Conservation (phyloP, 1,140 invertebrate genomes). For the Maniola jurtina region DNA sequence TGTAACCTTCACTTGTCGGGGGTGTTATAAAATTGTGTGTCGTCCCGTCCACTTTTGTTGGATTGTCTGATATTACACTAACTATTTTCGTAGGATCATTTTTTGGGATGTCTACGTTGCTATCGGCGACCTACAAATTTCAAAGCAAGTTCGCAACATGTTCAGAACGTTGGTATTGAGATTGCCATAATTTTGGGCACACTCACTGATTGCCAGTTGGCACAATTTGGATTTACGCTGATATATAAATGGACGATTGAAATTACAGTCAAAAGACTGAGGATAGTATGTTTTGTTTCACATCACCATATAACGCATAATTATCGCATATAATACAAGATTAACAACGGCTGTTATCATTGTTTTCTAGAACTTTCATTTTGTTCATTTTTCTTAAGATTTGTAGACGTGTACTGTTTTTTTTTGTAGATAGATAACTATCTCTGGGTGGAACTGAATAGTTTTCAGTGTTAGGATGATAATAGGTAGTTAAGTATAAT, state of each 20-base stretch:
- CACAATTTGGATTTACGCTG: slow-evolving; percentile 36
- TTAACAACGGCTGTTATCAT: slow-evolving; percentile 11
- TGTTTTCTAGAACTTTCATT: slow-evolving; percentile 15
- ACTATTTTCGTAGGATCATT: too few relatives aligned
- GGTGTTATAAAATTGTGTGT: too few relatives aligned
- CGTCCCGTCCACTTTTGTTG: too few relatives aligned
- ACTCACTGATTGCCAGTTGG: slow-evolving; percentile 58
- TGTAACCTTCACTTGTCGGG: too few relatives aligned
- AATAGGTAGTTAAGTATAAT: background rate
- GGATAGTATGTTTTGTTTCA: slow-evolving; percentile 13
- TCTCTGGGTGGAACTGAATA: background rate
- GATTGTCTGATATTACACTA: too few relatives aligned
- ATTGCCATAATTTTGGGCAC: slow-evolving; percentile 40
- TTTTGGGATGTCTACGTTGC: too few relatives aligned
- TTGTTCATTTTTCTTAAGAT: background rate
- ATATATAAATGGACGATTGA: slow-evolving; percentile 19
- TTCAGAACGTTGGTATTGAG: slow-evolving; percentile 34
- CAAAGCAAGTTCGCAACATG: slow-evolving; percentile 36
- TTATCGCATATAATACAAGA: background rate
- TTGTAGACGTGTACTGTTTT: background rate
- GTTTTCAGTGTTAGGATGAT: background rate
- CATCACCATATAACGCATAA: background rate
- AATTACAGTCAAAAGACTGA: background rate
- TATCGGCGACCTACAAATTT: slow-evolving; percentile 28
- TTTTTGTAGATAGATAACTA: background rate